Base-by-base conservation (phyloP, 2,113 vertebrate species). In the Aegithalos caudatus region DNA sequence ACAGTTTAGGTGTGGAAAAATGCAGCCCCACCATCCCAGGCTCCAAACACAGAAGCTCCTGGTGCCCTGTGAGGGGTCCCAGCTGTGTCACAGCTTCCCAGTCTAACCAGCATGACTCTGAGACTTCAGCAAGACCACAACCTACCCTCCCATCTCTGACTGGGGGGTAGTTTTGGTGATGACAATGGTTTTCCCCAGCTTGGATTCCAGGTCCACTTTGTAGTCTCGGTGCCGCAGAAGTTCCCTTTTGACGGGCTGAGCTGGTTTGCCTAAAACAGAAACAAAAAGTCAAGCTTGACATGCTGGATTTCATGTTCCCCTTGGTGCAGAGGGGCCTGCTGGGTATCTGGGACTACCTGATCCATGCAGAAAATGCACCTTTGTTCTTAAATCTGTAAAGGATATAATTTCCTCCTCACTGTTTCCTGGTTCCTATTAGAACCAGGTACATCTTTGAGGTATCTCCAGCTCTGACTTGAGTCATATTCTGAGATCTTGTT, bases 91-190 rank as follows among this genome's bases (percentile, higher is more conserved):
- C 50, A 72, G 45, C 28, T 23, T 47, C 31, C 21, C 1, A 1
- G 2, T 12, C 21, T 50, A 78, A 47, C 7, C 35, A 70, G 40
- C 25, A 29, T 24, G 28, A 65, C 29, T 24, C 61, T 15, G 61
- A n/a, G 28, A 79, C 19, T 9, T 22, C 74, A 72, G 3, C 3
- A 24, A 93, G 42, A 40, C 16, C 38, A 60, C 3, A 23, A 95
- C 97, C 74, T 96, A 99, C 99, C 99, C 99, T 96, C 99, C 99
- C 99, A 99, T 99, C 97, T 99, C 99, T 6, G 99, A 99, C 96
- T 99, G 99, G 15, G 99, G 99, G 6, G 99, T 99, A 12, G 99
- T 99, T 98, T 99, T 99, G 38, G 99, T 99, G 97, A 99, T 99
- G 96, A 99, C 98, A 10, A 99, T 99, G 81, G 99, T 99, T 97